These are phyloP conservation scores for Nesoenas mayeri DNA, from an alignment of 2,113 vertebrate genomes.

Conservation along the genomic window DNA sequence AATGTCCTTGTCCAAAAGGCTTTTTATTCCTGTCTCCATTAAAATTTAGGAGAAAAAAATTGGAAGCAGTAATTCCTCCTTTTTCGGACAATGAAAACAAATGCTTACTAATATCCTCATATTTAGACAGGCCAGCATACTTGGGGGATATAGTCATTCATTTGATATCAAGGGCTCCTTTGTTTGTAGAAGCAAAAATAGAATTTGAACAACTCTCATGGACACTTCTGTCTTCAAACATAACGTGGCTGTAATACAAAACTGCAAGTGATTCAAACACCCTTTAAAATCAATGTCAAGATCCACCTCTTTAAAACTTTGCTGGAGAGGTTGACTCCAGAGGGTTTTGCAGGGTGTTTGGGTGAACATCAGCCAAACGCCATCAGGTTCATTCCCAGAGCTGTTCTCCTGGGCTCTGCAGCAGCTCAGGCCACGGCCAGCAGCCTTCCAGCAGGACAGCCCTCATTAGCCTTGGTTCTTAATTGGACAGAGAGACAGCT, in stretches of 20 bases:
- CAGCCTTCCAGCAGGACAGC: neutral
- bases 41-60: neutral
- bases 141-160: constrained; percentile 15
- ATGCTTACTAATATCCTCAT: constrained; percentile 47
- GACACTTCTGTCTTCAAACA: neutral
- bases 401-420: fast-evolving
- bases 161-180: constrained; percentile 32
- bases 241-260: neutral
- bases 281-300: neutral
- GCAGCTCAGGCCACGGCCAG: fast-evolving
- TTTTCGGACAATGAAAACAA: constrained; percentile 50
- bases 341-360: neutral
- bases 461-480: neutral
- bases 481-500: neutral
- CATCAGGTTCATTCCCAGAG: neutral
- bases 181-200: constrained; percentile 60
- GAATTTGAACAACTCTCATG: neutral
- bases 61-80: constrained; percentile 24
- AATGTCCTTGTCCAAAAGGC: neutral
- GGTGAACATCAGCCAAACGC: neutral
- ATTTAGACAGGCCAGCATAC: constrained; percentile 48
- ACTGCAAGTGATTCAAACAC: neutral
- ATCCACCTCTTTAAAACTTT: neutral
- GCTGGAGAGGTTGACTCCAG: neutral
- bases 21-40: neutral